Conservation (phyloP, 1,140 invertebrate genomes). For the Panagrolaimus sp. region DNA sequence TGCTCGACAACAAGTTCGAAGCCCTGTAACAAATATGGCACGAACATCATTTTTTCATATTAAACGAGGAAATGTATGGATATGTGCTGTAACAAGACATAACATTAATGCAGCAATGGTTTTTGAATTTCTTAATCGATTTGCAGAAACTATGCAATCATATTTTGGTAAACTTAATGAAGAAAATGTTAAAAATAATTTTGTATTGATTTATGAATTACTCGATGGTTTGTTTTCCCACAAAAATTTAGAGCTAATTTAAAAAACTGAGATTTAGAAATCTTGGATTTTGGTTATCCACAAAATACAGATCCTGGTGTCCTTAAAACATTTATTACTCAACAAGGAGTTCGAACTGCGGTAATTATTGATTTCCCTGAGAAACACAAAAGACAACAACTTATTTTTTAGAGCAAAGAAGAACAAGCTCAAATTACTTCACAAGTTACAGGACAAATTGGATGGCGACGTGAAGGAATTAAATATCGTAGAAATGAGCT, state of each 20-base stretch:
- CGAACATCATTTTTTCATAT: slow-evolving; percentile 99
- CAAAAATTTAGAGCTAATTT: slow-evolving; percentile 17
- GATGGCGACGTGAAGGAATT: slow-evolving; percentile 98
- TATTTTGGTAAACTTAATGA: slow-evolving; percentile 99
- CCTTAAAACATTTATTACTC: slow-evolving; percentile 97
- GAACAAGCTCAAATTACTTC: slow-evolving; percentile 99
- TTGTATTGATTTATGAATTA: slow-evolving; percentile 97
- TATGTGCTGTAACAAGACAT: slow-evolving; percentile 96
- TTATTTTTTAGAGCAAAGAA: slow-evolving; percentile 82
- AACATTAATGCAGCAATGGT: slow-evolving; percentile 99
- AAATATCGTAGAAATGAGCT: slow-evolving; percentile 97
- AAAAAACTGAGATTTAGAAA: slow-evolving; percentile 68
- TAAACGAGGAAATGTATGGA: slow-evolving; percentile 95
- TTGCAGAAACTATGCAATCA: slow-evolving; percentile 98
- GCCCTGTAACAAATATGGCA: slow-evolving; percentile 97
- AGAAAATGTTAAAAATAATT: slow-evolving; percentile 99
- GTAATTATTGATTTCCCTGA: slow-evolving; percentile 54
- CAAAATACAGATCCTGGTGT: slow-evolving; percentile 99
- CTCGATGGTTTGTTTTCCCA: slow-evolving; percentile 72
- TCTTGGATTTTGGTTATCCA: slow-evolving; percentile 98
- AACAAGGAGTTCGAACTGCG: slow-evolving; percentile 92
- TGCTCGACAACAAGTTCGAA: slow-evolving; percentile 93
- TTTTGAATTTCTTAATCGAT: slow-evolving; percentile 97
- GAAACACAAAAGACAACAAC: no score
- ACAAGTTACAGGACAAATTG: slow-evolving; percentile 92